Evolutionary conservation across 2,888 invertebrate genomes (phyloP), one percentile per base, ranked within the genome.

Genomic region (Papilio gigon): DNA sequence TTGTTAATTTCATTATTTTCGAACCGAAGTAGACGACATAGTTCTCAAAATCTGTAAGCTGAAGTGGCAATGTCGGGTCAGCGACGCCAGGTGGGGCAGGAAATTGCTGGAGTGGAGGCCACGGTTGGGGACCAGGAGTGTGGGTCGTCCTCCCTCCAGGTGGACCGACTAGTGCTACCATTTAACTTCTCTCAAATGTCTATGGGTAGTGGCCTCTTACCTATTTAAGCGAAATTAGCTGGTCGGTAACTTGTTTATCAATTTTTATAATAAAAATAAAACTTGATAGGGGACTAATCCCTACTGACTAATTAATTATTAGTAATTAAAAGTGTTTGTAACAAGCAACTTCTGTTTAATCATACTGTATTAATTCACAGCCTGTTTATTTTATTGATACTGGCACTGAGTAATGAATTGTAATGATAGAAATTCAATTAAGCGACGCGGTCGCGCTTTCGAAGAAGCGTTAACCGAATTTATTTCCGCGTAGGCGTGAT

Each of bases 371-470:
- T 44, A 44, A 8, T 44, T 20, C 40, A 40, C 1, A 6, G n/a
- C n/a, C 40, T 20, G 17, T 20, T 20, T 20, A 44, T 3, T 50
- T 50, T 5, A n/a, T 6, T 14, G 25, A 14, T 50, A n/a, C 11
- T 1, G 50, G 14, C 27, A 50, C 25, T 50, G 50, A 50, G 25
- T 25, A 27, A 50, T 50, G 27, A 14, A 14, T 27, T 25, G 50
- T n/a, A 50, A 50, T 50, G 50, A 6, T 2, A 27, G n/a, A 25
- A 47, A 22, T 47, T 47, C 47, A 25, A 47, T 47, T 47, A 47
- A 22, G 11, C 1, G n/a, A n/a, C 0, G 22, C 25, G 47, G 22
- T 12, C 22, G 47, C 47, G 11, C 5, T 47, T 47, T 22, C 12
- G 47, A 47, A 47, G 12, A 17, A 47, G 22, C 12, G 47, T 0